Evolutionary conservation across 2,797 vertebrate species (phyloP).

Genomic region (Rhodeus uyekii): DNA sequence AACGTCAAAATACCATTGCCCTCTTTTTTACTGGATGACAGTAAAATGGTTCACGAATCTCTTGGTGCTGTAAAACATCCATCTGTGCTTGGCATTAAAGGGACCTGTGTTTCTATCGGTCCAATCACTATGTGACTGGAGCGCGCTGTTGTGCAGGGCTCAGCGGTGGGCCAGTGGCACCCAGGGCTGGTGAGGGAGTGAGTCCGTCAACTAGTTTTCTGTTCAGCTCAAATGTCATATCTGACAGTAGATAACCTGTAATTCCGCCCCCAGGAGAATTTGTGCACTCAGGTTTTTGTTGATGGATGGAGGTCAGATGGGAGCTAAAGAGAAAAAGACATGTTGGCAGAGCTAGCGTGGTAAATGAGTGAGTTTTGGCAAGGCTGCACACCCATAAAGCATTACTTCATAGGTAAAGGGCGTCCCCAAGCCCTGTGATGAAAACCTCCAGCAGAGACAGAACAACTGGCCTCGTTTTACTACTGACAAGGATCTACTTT

Average conservation of each 20-base stretch:
- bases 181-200: constrained; percentile 2
- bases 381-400: constrained; percentile 14
- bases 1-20: constrained; percentile 4
- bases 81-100: constrained; percentile 25
- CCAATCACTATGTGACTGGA: constrained; percentile 2
- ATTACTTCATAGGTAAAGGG: constrained; percentile 14
- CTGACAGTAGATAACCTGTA: constrained; percentile 42
- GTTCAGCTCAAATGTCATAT: constrained; percentile 48
- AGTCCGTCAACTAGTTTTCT: constrained; percentile 16
- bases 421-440: constrained; percentile 7
- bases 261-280: constrained; percentile 37
- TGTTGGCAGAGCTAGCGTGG: constrained; percentile 21
- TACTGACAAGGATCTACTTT: constrained; percentile 9
- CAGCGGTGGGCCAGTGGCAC: constrained; percentile 3
- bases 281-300: constrained; percentile 36
- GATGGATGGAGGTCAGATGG: constrained; percentile 51
- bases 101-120: not conserved
- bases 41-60: constrained; percentile 11
- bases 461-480: constrained; percentile 4
- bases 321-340: constrained; percentile 39
- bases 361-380: constrained; percentile 31
- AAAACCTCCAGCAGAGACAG: constrained; percentile 16
- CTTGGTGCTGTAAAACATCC: constrained; percentile 17
- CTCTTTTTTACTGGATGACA: constrained; percentile 19
- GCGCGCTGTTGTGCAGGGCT: not conserved